These are phyloP conservation scores for Microtus pennsylvanicus DNA, from an alignment of 2,113 vertebrate genomes.

Conservation along the genomic window DNA sequence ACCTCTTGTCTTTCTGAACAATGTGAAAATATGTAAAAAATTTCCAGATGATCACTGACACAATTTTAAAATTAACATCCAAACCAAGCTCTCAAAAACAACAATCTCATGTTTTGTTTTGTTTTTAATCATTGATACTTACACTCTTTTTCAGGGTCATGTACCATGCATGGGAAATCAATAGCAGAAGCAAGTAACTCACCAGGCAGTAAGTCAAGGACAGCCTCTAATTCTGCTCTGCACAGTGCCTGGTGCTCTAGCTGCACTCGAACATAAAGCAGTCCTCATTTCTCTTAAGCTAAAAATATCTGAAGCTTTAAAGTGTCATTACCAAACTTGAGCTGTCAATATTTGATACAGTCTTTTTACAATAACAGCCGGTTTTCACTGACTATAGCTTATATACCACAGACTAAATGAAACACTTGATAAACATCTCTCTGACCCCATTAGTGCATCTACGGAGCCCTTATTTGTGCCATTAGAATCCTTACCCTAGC, in stretches of 20 bases:
- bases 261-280: conserved; percentile 35
- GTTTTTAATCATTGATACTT: conserved; percentile 44
- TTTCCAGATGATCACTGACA: neutral
- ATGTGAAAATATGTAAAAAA: conserved; percentile 11
- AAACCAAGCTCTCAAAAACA: conserved; percentile 55
- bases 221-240: conserved; percentile 48
- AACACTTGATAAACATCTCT: neutral
- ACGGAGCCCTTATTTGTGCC: neutral
- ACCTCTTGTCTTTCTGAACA: neutral
- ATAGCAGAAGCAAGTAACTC: conserved; percentile 58
- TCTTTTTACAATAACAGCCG: neutral
- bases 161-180: conserved; percentile 58
- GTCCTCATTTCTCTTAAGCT: neutral
- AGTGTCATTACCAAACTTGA: conserved; percentile 38
- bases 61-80: conserved; percentile 47
- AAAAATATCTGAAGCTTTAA: conserved; percentile 61
- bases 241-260: neutral
- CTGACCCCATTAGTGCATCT: conserved; percentile 18
- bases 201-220: conserved; percentile 57
- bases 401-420: neutral
- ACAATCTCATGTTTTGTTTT: conserved; percentile 36
- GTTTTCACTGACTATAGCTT: neutral
- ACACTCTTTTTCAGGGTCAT: neutral
- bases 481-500: neutral
- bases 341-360: neutral